phyloP scores from a whole-genome alignment of 2,113 vertebrate genomes.

The Mystacornis crossleyi region DNA sequence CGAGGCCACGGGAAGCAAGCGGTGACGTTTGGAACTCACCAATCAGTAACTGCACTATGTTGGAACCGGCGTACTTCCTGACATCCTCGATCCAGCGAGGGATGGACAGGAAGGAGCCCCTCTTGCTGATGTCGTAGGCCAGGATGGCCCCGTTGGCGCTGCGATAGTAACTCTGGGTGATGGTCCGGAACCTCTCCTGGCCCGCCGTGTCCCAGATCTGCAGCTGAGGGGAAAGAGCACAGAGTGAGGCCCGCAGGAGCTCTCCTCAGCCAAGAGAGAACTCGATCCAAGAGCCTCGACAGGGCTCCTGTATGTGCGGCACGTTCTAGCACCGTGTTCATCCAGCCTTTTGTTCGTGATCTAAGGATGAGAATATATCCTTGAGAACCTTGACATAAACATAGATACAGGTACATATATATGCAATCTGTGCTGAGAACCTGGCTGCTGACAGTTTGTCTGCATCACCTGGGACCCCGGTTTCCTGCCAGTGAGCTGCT shows the following conservation, averaged over 20 bases:
- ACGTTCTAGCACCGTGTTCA: not conserved
- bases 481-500: not conserved
- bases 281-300: not conserved
- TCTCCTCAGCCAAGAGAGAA: not conserved
- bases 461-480: fast-evolving
- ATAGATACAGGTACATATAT: not conserved
- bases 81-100: conserved; percentile 90
- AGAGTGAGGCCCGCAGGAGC: not conserved
- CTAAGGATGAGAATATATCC: not conserved
- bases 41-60: conserved; percentile 84
- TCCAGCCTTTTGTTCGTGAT: not conserved
- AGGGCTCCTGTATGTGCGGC: not conserved
- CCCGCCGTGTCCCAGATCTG: conserved; percentile 93
- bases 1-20: no score
- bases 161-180: conserved; percentile 90
- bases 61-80: conserved; percentile 84
- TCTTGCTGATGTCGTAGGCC: conserved; percentile 87
- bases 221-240: conserved; percentile 66
- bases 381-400: not conserved
- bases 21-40: no score
- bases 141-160: conserved; percentile 89
- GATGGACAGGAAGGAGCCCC: conserved; percentile 81
- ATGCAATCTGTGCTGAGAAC: not conserved
- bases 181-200: conserved; percentile 89
- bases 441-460: not conserved